Conservation (phyloP, 2,797 vertebrate species). For the Neosilurus hyrtlii region DNA sequence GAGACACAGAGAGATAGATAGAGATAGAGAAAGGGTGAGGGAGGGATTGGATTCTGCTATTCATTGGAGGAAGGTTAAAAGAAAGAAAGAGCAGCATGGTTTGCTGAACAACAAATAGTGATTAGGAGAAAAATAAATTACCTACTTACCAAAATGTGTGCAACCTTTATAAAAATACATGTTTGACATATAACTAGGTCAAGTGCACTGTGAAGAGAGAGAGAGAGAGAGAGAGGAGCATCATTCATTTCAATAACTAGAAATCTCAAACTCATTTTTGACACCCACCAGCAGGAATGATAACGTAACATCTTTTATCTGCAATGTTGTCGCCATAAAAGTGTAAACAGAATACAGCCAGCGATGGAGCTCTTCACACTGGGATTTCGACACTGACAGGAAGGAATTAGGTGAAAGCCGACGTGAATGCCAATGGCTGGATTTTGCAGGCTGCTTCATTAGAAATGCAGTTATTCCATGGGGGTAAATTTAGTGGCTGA, state of each 20-base stretch:
- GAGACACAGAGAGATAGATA: background rate
- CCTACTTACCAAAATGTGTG: slow-evolving; percentile 45
- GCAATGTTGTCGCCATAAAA: background rate
- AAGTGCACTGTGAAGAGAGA: slow-evolving; percentile 42
- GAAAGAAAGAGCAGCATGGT: slow-evolving; percentile 1
- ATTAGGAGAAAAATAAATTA: slow-evolving; percentile 17
- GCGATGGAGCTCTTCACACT: background rate
- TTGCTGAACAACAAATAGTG: slow-evolving; percentile 26
- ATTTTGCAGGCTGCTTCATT: slow-evolving; percentile 45
- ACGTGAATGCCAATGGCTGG: slow-evolving; percentile 13
- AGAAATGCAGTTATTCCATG: slow-evolving; percentile 53
- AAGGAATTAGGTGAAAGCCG: background rate
- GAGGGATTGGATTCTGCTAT: background rate
- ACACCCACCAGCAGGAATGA: background rate
- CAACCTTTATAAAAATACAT: slow-evolving; percentile 38
- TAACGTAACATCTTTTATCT: background rate
- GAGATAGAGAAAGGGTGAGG: slow-evolving; percentile 10
- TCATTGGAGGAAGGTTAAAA: slow-evolving; percentile 5
- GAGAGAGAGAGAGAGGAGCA: slow-evolving; percentile 4
- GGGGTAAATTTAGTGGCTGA: slow-evolving; percentile 43
- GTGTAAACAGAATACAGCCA: background rate
- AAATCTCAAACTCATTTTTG: background rate
- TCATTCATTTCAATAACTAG: background rate
- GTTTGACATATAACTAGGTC: slow-evolving; percentile 51
- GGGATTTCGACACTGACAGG: background rate